phyloP scores from a whole-genome alignment of 2,797 vertebrate species.

The Xenops minutus region DNA sequence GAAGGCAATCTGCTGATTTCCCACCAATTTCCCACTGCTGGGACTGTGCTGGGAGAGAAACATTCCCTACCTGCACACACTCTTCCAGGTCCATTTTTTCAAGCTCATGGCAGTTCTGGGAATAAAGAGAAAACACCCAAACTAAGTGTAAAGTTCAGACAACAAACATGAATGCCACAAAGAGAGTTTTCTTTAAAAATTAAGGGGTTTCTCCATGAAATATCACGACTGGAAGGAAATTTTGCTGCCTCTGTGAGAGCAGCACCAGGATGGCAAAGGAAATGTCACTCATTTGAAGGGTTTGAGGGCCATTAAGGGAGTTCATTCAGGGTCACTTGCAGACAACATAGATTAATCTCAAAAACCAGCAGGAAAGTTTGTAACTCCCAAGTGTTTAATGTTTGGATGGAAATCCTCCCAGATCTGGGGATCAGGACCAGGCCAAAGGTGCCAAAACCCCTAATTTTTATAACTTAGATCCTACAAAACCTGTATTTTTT shows the following conservation, averaged over 20 bases:
- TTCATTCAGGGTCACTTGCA: no score
- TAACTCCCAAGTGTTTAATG: no score
- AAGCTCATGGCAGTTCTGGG: conserved; percentile 95
- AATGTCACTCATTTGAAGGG: no score
- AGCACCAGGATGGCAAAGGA: no score
- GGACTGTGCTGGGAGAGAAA: neutral
- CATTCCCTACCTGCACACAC: conserved; percentile 89
- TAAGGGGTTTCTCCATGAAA: neutral
- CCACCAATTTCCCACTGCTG: neutral
- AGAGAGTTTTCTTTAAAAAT: neutral
- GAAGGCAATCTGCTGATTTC: neutral
- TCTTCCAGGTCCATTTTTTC: conserved; percentile 99
- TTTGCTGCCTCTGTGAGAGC: no score
- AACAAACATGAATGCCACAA: neutral
- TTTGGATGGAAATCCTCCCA: no score
- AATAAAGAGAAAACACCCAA: neutral
- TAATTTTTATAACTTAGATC: accelerated
- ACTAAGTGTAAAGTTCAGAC: neutral
- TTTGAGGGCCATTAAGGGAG: no score
- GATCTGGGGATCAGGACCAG: no score
- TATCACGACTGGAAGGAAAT: accelerated
- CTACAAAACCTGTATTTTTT: neutral
- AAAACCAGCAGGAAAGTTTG: no score
- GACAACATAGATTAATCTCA: no score
- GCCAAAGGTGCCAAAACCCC: no score